phyloP scores from a whole-genome alignment of 2,797 vertebrate genomes.

The Diplodus sargus region DNA sequence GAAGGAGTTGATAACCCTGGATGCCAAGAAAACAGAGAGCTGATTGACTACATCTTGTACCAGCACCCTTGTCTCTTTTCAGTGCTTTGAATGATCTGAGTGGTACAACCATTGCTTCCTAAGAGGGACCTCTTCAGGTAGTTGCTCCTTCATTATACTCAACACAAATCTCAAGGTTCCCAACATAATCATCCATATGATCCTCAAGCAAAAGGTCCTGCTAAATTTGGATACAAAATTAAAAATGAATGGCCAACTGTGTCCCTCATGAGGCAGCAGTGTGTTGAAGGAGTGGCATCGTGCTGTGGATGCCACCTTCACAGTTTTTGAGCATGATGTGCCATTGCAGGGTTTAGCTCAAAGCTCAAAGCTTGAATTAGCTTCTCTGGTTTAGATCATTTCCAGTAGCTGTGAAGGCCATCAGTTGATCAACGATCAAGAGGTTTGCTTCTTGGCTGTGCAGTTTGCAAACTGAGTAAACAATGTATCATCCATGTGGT shows the following conservation, averaged over 20 bases:
- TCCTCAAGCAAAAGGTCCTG: not conserved
- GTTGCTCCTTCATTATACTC: not conserved
- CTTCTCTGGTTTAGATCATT: not conserved
- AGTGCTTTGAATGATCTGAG: constrained; percentile 22
- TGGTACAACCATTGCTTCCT: not conserved
- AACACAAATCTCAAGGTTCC: not conserved
- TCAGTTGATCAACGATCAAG: constrained; percentile 7
- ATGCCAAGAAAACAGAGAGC: constrained; percentile 22
- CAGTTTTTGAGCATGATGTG: not conserved
- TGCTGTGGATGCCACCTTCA: not conserved
- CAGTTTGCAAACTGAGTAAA: not conserved
- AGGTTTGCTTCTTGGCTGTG: not conserved
- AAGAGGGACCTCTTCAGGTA: constrained; percentile 5
- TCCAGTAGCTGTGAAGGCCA: not conserved
- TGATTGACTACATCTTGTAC: not conserved
- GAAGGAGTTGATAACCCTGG: constrained; percentile 1
- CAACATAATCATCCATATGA: not conserved
- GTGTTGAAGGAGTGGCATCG: not conserved
- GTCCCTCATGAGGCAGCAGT: not conserved
- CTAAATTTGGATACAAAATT: not conserved
- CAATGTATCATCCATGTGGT: not conserved
- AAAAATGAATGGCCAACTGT: not conserved
- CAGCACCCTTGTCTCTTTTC: not conserved
- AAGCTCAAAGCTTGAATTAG: not conserved
- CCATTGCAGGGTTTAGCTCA: not conserved